Conservation (phyloP, 1,140 invertebrate genomes). For the Periplaneta americana region DNA sequence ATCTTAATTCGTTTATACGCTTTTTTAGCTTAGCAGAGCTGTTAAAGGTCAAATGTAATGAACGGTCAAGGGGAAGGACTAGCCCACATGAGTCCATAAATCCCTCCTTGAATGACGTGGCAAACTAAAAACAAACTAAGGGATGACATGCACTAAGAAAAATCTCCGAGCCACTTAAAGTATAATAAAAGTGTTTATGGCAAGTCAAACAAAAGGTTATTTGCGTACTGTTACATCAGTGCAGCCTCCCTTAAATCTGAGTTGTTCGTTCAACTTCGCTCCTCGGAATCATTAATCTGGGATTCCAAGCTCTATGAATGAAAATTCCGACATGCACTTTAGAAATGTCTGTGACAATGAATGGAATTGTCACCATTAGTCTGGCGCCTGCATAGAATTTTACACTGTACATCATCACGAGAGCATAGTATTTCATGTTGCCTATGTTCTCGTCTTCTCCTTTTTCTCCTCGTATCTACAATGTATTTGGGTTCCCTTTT, state of each 20-base stretch:
- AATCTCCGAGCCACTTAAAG: neutral
- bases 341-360: too few relatives aligned
- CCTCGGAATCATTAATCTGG: neutral
- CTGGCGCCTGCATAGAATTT: too few relatives aligned
- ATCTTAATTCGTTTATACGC: neutral
- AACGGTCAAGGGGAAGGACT: neutral
- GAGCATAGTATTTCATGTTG: too few relatives aligned
- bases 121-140: neutral
- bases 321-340: too few relatives aligned
- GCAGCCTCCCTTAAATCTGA: neutral
- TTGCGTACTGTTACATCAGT: neutral
- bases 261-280: neutral
- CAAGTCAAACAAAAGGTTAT: neutral
- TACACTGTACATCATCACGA: too few relatives aligned
- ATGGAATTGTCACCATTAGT: too few relatives aligned
- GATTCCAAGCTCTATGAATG: neutral
- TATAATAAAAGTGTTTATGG: neutral
- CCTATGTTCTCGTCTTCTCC: too few relatives aligned
- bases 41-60: neutral
- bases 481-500: too few relatives aligned
- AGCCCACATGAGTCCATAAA: neutral
- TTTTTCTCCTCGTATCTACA: too few relatives aligned
- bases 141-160: neutral
- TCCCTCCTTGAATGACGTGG: neutral
- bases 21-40: neutral